Evolutionary conservation across 92 coral and sea anemone genomes (phyloP).

Genomic region (Isaurus tuberculatus): DNA sequence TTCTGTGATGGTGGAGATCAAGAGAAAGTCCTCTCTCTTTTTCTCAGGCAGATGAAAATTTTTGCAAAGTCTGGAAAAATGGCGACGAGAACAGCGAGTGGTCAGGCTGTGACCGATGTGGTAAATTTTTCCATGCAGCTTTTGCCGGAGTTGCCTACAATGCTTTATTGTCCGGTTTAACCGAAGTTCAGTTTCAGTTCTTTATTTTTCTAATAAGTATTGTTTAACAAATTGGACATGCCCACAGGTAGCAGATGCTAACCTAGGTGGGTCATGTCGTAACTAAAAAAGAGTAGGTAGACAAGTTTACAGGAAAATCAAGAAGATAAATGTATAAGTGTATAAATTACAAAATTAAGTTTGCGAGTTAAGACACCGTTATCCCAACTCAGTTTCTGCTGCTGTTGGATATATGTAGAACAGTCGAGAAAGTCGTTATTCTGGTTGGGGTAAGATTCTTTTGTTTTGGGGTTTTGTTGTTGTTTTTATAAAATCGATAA

Average conservation of each 20-base stretch:
- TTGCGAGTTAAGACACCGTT: neutral
- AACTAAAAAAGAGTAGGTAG: too few relatives aligned
- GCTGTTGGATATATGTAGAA: neutral
- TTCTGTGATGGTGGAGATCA: too few relatives aligned
- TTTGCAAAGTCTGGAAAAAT: neutral
- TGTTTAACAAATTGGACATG: too few relatives aligned
- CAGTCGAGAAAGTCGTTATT: slow-evolving; percentile 6
- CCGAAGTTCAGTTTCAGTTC: too few relatives aligned
- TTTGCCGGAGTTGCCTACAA: neutral
- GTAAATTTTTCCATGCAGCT: neutral
- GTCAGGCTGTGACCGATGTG: neutral
- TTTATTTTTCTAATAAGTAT: too few relatives aligned
- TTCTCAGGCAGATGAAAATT: neutral
- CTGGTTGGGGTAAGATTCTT: neutral
- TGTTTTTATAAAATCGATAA: slow-evolving; percentile 13
- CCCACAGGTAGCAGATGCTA: too few relatives aligned
- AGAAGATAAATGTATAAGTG: too few relatives aligned
- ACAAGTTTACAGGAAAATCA: too few relatives aligned
- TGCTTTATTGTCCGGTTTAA: too few relatives aligned
- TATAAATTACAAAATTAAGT: too few relatives aligned
- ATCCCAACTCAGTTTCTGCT: slow-evolving; percentile 1
- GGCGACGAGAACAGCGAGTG: neutral
- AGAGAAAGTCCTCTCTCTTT: neutral
- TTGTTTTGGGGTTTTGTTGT: neutral
- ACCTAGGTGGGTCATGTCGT: too few relatives aligned